Base-by-base conservation (phyloP, 2,888 invertebrate species). In the Sisyra nigra region DNA sequence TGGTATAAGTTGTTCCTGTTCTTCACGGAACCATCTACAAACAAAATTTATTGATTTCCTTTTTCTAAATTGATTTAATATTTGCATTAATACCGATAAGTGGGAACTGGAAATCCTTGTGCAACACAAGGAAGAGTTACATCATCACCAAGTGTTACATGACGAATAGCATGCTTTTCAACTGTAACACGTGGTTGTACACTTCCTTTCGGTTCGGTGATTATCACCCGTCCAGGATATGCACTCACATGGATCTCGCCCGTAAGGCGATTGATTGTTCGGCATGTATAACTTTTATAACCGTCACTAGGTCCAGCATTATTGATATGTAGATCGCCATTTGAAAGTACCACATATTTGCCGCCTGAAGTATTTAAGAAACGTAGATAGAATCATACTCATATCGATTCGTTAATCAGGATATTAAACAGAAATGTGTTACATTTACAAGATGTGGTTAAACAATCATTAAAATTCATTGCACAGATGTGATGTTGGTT, bases 281-380 rank as follows among this genome's bases (percentile, higher is more conserved):
- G 71, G 62, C 89, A 91, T 49, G 80, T 76, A 65, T 85, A 89
- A 51, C 76, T 75, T 57, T 76, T 79, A 64, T 80, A 80, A 45
- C 80, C 80, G 65, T 89, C 88, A 49, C 74, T 72, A 42, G 80
- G 73, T 45, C 78, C 78, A 47, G 84, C 84, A 53, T 80, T 74
- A 59, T 80, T 80, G 59, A 89, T 80, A 67, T 86, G 85, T 49
- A 91, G 66, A 52, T 87, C 85, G 11, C 89, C 89, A 57, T 81
- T 83, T 51, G 79, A 75, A 48, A 88, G 66, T 41, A 85, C 76
- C 51, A 80, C 76, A 62, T 83, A 83, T 59, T 84, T 84, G 46
- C 75, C 76, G 18, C 67, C 61, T 58, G 49, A 18, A 49, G 53
- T 32, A 30, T 47, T 45, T 31, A 33, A n/a, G 19, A 32, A 13